Evolutionary conservation across 2,888 invertebrate genomes (phyloP).

Genomic region (Drosophila anomelani): DNA sequence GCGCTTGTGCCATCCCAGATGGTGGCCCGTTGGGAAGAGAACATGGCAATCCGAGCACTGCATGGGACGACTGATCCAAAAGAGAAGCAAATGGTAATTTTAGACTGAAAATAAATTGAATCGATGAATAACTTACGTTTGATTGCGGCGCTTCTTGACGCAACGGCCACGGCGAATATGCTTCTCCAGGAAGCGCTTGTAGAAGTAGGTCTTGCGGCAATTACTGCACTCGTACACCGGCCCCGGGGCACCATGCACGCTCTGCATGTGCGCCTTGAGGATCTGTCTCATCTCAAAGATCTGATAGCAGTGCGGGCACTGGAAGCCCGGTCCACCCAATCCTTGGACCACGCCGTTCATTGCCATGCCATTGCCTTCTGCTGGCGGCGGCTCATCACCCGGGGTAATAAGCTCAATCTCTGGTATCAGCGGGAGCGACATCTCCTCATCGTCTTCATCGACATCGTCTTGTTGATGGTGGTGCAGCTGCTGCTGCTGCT

Average conservation of each 20-base stretch:
- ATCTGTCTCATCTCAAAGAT: slow-evolving; percentile 83
- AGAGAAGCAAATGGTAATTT: no score
- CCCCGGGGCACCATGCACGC: slow-evolving; percentile 82
- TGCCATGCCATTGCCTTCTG: slow-evolving; percentile 11
- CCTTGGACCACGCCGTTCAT: slow-evolving; percentile 23
- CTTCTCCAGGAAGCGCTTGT: slow-evolving; percentile 84
- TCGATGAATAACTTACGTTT: slow-evolving; percentile 72
- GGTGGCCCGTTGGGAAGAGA: slow-evolving; percentile 84
- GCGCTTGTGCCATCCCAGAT: slow-evolving; percentile 84
- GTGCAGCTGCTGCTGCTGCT: slow-evolving; percentile 19
- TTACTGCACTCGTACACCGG: slow-evolving; percentile 84
- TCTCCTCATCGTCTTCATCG: slow-evolving; percentile 79
- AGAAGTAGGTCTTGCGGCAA: slow-evolving; percentile 84
- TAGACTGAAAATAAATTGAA: background rate
- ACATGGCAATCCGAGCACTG: slow-evolving; percentile 84
- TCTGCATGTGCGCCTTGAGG: slow-evolving; percentile 84
- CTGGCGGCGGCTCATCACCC: slow-evolving; percentile 72
- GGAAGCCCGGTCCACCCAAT: slow-evolving; percentile 68
- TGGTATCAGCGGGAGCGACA: slow-evolving; percentile 83
- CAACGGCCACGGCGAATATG: slow-evolving; percentile 84
- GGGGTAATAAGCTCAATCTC: slow-evolving; percentile 84
- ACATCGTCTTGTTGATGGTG: slow-evolving; percentile 44
- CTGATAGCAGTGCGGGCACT: slow-evolving; percentile 83
- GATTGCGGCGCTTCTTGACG: slow-evolving; percentile 84
- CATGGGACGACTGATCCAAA: slow-evolving; percentile 81